Percentiles rank a stretch among this genome's conserved stretches.
These are phyloP conservation scores for Lamellibrachia luymesi DNA, from an alignment of 1,140 invertebrate species.

Conservation along the genomic window DNA sequence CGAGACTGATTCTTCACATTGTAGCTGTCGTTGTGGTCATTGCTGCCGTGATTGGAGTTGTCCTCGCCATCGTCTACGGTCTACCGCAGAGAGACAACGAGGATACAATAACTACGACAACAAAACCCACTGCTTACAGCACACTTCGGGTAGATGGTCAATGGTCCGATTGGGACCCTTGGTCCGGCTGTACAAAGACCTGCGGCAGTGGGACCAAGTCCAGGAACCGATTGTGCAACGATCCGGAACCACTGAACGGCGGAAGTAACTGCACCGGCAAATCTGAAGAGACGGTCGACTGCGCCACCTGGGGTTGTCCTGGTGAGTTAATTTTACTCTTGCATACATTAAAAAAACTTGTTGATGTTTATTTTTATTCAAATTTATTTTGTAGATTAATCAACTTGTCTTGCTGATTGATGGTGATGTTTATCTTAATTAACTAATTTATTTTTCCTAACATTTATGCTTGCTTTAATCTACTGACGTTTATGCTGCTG, in stretches of 20 bases:
- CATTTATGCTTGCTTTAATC: no score
- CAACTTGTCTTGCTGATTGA: no score
- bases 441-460: no score
- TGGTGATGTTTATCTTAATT: no score
- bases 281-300: neutral
- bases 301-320: neutral
- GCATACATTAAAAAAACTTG: no score
- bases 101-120: neutral
- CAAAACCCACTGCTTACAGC: neutral
- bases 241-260: slow-evolving; percentile 18
- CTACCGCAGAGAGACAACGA: neutral
- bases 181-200: slow-evolving; percentile 36
- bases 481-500: no score
- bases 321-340: neutral
- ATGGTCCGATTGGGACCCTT: slow-evolving; percentile 43
- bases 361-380: no score
- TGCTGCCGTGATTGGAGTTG: neutral
- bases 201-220: slow-evolving; percentile 32
- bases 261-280: slow-evolving; percentile 31
- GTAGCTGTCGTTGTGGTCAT: neutral
- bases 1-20: neutral
- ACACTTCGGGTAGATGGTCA: slow-evolving; percentile 36
- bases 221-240: slow-evolving; percentile 32
- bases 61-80: neutral
- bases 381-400: no score